Percentiles rank a stretch among this genome's conserved stretches.
These are phyloP conservation scores for Ceuthmochares aereus DNA, from an alignment of 2,113 vertebrate genomes.

Conservation along the genomic window DNA sequence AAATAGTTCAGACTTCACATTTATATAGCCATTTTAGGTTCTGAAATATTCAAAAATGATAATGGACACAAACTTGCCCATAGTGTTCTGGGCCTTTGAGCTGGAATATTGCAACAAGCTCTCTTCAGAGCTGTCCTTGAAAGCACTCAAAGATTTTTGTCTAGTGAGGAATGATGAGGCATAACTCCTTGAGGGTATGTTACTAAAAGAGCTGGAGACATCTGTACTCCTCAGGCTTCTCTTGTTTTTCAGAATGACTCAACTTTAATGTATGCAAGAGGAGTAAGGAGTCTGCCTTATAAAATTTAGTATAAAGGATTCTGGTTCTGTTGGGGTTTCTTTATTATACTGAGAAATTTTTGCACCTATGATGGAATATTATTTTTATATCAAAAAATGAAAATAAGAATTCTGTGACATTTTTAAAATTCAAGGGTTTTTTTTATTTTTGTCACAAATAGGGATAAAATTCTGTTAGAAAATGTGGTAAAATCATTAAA, in stretches of 20 bases:
- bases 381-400: neutral
- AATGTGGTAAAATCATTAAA: neutral
- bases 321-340: neutral
- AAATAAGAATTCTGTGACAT: neutral
- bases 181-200: neutral
- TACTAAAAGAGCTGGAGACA: neutral
- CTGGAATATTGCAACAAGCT: neutral
- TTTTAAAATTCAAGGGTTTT: neutral
- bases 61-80: neutral
- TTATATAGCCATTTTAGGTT: constrained; percentile 24
- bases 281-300: neutral
- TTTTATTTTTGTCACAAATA: neutral
- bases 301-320: neutral
- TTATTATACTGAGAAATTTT: neutral
- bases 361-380: neutral
- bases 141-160: constrained; percentile 32
- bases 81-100: neutral
- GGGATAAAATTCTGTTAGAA: neutral
- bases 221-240: neutral
- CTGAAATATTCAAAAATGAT: constrained; percentile 26
- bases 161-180: neutral
- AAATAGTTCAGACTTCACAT: constrained; percentile 5
- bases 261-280: neutral
- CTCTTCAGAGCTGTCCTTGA: constrained; percentile 36
- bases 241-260: neutral